Evolutionary conservation across 2,113 vertebrate species (phyloP).

Genomic region (Dolichallabes microphthalmus): DNA sequence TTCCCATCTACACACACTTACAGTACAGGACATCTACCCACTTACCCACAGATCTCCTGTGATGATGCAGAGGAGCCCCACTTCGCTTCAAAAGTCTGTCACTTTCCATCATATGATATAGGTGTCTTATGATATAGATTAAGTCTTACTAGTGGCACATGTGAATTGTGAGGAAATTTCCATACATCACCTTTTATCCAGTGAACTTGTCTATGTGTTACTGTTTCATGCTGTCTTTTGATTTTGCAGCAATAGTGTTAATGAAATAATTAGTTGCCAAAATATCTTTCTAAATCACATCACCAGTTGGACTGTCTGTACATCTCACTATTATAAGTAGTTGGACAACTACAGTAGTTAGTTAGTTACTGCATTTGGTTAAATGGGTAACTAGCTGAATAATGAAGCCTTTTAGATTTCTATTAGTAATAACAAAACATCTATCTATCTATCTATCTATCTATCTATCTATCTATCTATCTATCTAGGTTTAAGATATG

Average conservation of each 20-base stretch:
- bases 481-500: too few relatives aligned
- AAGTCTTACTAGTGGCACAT: conserved; percentile 63
- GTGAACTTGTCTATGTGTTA: conserved; percentile 4
- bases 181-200: conserved; percentile 49
- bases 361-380: too few relatives aligned
- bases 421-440: too few relatives aligned
- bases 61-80: conserved; percentile 50
- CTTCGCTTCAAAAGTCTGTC: conserved; percentile 59
- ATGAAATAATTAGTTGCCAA: background rate
- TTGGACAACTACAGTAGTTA: too few relatives aligned
- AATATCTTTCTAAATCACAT: background rate
- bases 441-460: too few relatives aligned
- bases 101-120: conserved; percentile 65
- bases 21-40: conserved; percentile 4
- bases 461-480: too few relatives aligned
- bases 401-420: too few relatives aligned
- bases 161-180: conserved; percentile 53
- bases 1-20: background rate
- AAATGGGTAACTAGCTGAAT: too few relatives aligned
- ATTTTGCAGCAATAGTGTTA: background rate
- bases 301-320: background rate
- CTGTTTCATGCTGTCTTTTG: background rate
- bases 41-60: conserved; percentile 31
- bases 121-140: conserved; percentile 69
- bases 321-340: background rate